phyloP scores from a whole-genome alignment of 37 sponge, comb jelly and placozoan species.

The Haliclona indistincta region DNA sequence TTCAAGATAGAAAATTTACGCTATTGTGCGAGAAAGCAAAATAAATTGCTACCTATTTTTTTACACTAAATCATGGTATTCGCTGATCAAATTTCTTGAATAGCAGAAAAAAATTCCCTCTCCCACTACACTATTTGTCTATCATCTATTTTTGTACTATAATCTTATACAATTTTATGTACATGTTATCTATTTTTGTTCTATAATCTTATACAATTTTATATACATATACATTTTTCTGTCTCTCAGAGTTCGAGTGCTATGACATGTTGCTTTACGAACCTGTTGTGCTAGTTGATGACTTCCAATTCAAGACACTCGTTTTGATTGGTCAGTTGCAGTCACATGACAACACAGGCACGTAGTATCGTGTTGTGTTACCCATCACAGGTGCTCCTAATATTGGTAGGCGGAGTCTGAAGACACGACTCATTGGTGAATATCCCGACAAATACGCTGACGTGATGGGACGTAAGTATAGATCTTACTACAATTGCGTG shows the following conservation, averaged over 20 bases:
- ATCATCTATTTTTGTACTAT: too few species aligned
- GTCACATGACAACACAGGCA: neutral
- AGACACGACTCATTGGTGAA: constrained; percentile 65
- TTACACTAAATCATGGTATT: too few species aligned
- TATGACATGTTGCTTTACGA: constrained; percentile 85
- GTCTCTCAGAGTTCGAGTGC: constrained; percentile 61
- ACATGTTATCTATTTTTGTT: constrained; percentile 14
- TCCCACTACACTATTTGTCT: too few species aligned
- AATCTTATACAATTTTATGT: too few species aligned
- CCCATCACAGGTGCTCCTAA: constrained; percentile 56
- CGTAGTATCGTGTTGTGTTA: neutral
- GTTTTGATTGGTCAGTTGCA: constrained; percentile 66
- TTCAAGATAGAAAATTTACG: too few species aligned
- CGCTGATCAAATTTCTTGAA: too few species aligned
- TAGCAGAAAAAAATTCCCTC: too few species aligned
- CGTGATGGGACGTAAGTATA: constrained; percentile 72
- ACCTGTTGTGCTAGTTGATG: constrained; percentile 60
- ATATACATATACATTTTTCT: too few species aligned
- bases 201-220: neutral
- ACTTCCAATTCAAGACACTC: constrained; percentile 70
- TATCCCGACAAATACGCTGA: constrained; percentile 48
- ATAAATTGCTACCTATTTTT: too few species aligned
- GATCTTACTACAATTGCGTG: neutral
- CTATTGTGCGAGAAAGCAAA: too few species aligned
- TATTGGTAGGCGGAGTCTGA: constrained; percentile 74